Base-by-base conservation (phyloP, 2,113 vertebrate genomes). In the Dromas ardeola region DNA sequence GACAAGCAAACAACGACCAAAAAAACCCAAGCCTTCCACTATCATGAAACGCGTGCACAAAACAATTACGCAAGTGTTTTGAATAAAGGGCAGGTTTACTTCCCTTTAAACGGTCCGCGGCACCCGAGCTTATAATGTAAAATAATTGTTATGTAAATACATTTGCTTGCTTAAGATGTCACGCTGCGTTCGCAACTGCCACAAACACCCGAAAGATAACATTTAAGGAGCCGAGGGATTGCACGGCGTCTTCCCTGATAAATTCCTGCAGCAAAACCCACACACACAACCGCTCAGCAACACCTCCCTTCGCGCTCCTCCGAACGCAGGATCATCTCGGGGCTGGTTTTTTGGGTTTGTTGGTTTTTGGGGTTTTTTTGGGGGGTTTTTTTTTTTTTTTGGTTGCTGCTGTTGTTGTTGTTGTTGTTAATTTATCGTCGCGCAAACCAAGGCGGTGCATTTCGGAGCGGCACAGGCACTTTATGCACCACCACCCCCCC, bases 261-360 rank as follows among this genome's bases (percentile, higher is more conserved):
- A 95, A 96, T 95, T 79, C 91, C 95, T 96, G 95, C 95, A 96
- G 93, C 86, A 96, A 93, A 97, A 59, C 91, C 86, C 95, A 77
- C 92, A 94, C 70, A 42, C 42, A 47, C 85, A 55, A 62, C 90
- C 8, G 74, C 62, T 70, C 86, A 15, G 81, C 92, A 83, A 69
- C 82, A 86, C 83, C 88, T 89, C 86, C 81, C 63, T 32, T 15
- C 27, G 4, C 12, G 59, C 62, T 73, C 26, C 81, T 61, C 53
- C 47, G 34, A 61, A 49, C 23, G 20, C 82, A 13, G 20, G 30
- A 56, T 18, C 11, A 22, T 22, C 21, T 22, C 22, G 47, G 47
- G 11, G 20, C 22, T 45, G 45, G 45, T 19, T 47, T 47, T 47
- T 20, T 47, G n/a, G n/a, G n/a, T n/a, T n/a, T n/a, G 18, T 45